These are phyloP conservation scores for Rhagonycha fulva DNA, from an alignment of 2,888 invertebrate species.

Conservation along the genomic window DNA sequence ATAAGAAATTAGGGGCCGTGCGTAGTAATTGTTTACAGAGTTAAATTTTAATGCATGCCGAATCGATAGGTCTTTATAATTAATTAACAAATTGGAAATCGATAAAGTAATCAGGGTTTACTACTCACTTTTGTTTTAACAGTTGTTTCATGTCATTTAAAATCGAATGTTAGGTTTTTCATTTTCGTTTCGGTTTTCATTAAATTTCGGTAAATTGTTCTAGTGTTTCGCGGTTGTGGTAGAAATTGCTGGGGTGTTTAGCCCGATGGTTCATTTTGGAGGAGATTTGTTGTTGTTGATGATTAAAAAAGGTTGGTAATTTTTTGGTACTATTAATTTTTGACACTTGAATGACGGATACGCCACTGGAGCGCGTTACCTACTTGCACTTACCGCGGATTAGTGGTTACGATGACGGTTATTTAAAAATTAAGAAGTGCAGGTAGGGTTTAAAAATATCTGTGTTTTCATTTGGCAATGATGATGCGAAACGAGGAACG, in stretches of 20 bases:
- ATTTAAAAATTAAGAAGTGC: neutral
- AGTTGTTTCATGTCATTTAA: conserved; percentile 21
- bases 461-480: conserved; percentile 19
- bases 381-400: neutral
- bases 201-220: conserved; percentile 14
- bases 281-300: neutral
- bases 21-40: neutral
- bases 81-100: neutral
- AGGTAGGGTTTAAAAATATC: conserved; percentile 13
- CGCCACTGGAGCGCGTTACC: neutral
- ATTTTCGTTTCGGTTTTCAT: conserved; percentile 18
- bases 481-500: conserved; percentile 20
- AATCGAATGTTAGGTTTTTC: conserved; percentile 18
- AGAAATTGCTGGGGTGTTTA: neutral
- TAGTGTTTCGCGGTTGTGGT: neutral
- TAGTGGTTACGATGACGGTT: neutral
- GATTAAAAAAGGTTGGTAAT: neutral
- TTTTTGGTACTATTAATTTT: neutral
- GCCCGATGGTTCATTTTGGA: conserved; percentile 1
- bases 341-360: neutral
- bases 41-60: neutral
- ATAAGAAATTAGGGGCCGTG: neutral
- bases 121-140: neutral
- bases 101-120: neutral
- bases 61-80: neutral